These are phyloP conservation scores for Melikaiella ostensackeni DNA, from an alignment of 2,888 invertebrate species.

Conservation along the genomic window DNA sequence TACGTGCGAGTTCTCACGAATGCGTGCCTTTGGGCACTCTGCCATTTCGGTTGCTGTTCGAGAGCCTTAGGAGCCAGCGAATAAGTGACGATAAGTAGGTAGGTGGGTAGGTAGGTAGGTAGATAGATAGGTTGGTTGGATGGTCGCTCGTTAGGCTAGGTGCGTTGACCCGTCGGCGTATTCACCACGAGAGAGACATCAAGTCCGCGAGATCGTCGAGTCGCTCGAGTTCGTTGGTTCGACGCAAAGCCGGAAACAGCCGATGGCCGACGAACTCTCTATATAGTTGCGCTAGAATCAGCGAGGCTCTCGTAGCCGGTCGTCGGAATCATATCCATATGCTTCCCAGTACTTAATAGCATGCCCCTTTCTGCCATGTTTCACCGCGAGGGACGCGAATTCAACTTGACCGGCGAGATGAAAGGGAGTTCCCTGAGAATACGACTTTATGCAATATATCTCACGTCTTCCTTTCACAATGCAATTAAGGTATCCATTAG, in stretches of 20 bases:
- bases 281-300: constrained; percentile 44
- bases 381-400: constrained; percentile 36
- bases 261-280: constrained; percentile 56
- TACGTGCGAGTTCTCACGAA: constrained; percentile 40
- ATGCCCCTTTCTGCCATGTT: constrained; percentile 20
- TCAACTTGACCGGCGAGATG: constrained; percentile 14
- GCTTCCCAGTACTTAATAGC: constrained; percentile 24
- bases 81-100: constrained; percentile 75
- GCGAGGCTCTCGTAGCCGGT: constrained; percentile 16
- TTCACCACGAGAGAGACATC: constrained; percentile 62
- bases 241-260: constrained; percentile 54
- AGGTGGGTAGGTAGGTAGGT: constrained; percentile 76
- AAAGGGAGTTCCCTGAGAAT: constrained; percentile 32
- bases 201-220: constrained; percentile 59
- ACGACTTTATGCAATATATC: constrained; percentile 24
- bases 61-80: constrained; percentile 64
- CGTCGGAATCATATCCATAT: constrained; percentile 25
- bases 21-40: constrained; percentile 46
- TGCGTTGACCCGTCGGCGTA: constrained; percentile 74
- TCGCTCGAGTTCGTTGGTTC: constrained; percentile 51
- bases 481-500: constrained; percentile 1
- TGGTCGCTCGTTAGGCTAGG: constrained; percentile 70
- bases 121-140: constrained; percentile 67
- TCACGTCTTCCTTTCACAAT: constrained; percentile 4
- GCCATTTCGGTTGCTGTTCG: constrained; percentile 58